Evolutionary conservation across 2,113 vertebrate genomes (phyloP).

Genomic region (Neofelis nebulosa): DNA sequence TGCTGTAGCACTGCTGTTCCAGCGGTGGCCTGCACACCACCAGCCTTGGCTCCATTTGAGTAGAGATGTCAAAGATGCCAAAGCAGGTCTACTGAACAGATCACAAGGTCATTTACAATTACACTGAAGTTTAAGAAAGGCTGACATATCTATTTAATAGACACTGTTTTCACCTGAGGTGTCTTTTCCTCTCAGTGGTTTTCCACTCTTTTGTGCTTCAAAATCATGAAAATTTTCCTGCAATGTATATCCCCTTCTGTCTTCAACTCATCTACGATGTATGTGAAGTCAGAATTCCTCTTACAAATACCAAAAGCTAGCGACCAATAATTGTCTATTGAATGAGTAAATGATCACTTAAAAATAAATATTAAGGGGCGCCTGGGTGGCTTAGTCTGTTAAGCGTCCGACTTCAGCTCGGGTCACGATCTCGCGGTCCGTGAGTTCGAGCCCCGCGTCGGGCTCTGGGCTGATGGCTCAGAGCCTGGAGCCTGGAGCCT

Average conservation of each 20-base stretch:
- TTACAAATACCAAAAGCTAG: neutral
- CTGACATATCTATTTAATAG: neutral
- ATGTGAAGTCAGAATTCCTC: neutral
- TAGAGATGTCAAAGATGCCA: neutral
- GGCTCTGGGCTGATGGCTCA: too few species aligned
- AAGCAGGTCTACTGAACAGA: neutral
- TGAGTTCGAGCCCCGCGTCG: too few species aligned
- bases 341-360: neutral
- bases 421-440: too few species aligned
- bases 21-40: neutral
- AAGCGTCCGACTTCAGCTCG: too few species aligned
- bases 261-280: neutral
- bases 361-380: neutral
- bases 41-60: neutral
- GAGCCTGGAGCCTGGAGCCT: too few species aligned
- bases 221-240: neutral
- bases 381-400: too few species aligned
- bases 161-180: neutral
- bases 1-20: neutral
- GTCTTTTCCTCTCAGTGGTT: neutral
- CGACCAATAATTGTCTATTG: neutral
- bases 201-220: neutral
- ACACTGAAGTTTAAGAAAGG: neutral
- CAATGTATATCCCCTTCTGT: neutral
- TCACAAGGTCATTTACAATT: neutral